Conservation (phyloP, 2,797 vertebrate genomes). For the Cynodonichthys magdalenae region DNA sequence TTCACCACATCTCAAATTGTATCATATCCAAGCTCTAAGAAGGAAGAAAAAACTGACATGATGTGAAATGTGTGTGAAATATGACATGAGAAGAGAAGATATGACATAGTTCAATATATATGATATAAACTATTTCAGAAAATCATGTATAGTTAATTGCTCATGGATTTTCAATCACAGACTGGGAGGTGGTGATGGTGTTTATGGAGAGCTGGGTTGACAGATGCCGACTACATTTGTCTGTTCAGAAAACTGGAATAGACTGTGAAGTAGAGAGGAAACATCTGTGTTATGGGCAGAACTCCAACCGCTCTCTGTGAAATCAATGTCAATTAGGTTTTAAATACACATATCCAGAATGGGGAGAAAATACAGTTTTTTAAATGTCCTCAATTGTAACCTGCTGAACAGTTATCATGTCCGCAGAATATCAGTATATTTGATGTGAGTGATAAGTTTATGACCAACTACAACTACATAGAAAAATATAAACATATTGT, state of each 20-base stretch:
- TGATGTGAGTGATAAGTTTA: conserved; percentile 34
- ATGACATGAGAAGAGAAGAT: too few relatives aligned
- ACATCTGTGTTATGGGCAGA: conserved; percentile 38
- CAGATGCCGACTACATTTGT: conserved; percentile 39
- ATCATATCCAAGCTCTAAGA: too few relatives aligned
- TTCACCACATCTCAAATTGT: too few relatives aligned
- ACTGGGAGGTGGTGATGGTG: conserved; percentile 22
- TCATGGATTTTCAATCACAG: conserved; percentile 44
- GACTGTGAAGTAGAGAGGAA: conserved; percentile 51
- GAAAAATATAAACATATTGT: neutral
- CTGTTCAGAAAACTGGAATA: conserved; percentile 62
- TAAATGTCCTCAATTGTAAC: too few relatives aligned
- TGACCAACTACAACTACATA: conserved; percentile 18
- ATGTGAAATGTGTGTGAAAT: too few relatives aligned
- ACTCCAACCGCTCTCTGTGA: conserved; percentile 31
- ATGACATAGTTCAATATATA: too few relatives aligned
- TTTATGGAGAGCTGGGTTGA: conserved; percentile 14
- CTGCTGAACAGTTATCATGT: conserved; percentile 1
- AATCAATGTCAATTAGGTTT: conserved; percentile 56
- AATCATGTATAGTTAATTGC: neutral
- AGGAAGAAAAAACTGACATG: too few relatives aligned
- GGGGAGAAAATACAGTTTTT: conserved; percentile 18
- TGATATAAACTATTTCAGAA: too few relatives aligned
- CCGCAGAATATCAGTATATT: conserved; percentile 21
- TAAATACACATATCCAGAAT: conserved; percentile 44